Conservation (phyloP, 1,140 invertebrate species). For the Cotesia glomerata region DNA sequence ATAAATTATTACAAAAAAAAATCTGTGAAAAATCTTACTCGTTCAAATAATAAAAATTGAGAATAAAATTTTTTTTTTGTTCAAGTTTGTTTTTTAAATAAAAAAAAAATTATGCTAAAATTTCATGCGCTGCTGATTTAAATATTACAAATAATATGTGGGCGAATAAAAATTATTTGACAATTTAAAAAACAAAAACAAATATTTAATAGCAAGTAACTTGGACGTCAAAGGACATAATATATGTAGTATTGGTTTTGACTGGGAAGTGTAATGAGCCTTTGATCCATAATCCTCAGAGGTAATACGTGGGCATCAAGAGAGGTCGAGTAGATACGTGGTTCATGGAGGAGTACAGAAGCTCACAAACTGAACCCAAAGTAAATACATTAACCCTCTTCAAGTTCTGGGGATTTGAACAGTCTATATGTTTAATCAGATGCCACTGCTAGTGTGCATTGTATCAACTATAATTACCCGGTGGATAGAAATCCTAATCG, state of each 20-base stretch:
- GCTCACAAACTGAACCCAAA: conserved; percentile 35
- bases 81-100: too few species aligned
- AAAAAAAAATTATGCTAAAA: too few species aligned
- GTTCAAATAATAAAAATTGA: too few species aligned
- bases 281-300: conserved; percentile 19
- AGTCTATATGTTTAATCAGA: conserved; percentile 56
- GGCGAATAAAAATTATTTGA: too few species aligned
- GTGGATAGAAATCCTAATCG: neutral
- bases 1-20: too few species aligned
- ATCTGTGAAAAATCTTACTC: too few species aligned
- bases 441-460: conserved; percentile 32
- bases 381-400: conserved; percentile 49
- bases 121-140: too few species aligned
- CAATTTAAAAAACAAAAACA: too few species aligned
- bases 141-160: too few species aligned
- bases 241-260: neutral
- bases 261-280: conserved; percentile 12
- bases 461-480: neutral
- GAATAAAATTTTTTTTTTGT: too few species aligned
- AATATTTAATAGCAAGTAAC: neutral
- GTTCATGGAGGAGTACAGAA: neutral
- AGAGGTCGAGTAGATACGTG: neutral
- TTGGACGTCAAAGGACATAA: neutral
- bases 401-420: conserved; percentile 35
- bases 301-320: conserved; percentile 4